Conservation (phyloP, 2,113 vertebrate genomes). For the Limanda limanda region DNA sequence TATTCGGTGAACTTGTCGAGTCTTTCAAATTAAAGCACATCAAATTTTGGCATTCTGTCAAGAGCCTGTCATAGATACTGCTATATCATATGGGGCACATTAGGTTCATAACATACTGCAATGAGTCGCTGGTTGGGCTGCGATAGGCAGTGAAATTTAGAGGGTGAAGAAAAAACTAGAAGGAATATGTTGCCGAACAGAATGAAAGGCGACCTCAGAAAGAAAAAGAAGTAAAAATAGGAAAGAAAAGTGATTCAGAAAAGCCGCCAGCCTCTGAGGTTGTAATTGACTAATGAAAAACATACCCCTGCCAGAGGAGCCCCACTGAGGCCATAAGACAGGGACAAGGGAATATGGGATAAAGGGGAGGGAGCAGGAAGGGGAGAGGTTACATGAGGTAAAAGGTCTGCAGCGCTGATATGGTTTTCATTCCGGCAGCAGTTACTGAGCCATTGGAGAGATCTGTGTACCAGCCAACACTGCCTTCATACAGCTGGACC, state of each 20-base stretch:
- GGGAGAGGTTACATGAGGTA: constrained; percentile 55
- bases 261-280: constrained; percentile 27
- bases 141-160: constrained; percentile 13
- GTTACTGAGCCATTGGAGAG: constrained; percentile 44
- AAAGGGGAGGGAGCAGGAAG: constrained; percentile 8
- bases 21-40: constrained; percentile 40
- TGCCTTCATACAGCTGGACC: constrained; percentile 54
- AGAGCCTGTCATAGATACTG: constrained; percentile 13
- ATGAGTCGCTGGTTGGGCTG: constrained; percentile 19
- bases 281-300: constrained; percentile 58
- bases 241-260: constrained; percentile 22
- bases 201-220: constrained; percentile 1
- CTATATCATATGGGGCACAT: background rate
- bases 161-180: background rate
- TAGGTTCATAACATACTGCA: constrained; percentile 9
- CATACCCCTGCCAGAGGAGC: constrained; percentile 22
- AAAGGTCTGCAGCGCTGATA: constrained; percentile 36
- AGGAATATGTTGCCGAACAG: constrained; percentile 1
- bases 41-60: constrained; percentile 16
- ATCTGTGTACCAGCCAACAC: constrained; percentile 27
- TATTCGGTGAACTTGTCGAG: constrained; percentile 22
- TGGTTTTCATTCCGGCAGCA: constrained; percentile 52
- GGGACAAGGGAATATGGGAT: background rate
- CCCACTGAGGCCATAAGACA: constrained; percentile 11
- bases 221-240: constrained; percentile 27